phyloP scores from a whole-genome alignment of 2,113 vertebrate species.

The Ovibos moschatus region DNA sequence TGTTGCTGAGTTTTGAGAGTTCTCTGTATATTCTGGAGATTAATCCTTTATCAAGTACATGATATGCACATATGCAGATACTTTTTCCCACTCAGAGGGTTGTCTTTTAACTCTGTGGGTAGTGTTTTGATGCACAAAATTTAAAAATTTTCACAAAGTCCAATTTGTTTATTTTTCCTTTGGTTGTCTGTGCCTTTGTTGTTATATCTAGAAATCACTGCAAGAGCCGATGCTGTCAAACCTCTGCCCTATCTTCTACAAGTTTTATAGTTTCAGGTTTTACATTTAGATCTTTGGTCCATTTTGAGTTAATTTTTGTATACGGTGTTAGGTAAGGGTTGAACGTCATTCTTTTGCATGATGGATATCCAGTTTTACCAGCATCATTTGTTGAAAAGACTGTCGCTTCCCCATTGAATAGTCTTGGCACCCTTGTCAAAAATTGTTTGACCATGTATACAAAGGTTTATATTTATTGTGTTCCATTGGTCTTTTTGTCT shows the following conservation, averaged over 20 bases:
- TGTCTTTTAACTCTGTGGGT: not conserved
- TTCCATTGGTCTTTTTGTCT: not conserved
- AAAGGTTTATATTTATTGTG: not conserved
- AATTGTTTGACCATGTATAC: not conserved
- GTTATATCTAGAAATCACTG: not conserved
- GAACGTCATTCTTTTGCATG: not conserved
- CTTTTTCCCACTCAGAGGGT: not conserved
- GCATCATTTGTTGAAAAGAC: not conserved
- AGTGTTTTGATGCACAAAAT: not conserved
- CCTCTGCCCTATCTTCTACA: not conserved
- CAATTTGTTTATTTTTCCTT: not conserved
- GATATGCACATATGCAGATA: not conserved
- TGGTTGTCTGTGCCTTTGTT: not conserved
- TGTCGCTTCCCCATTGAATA: not conserved
- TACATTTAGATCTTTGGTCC: not conserved
- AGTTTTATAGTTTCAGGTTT: not conserved
- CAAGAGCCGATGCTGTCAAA: not conserved
- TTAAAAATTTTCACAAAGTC: not conserved
- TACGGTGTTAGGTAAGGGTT: not conserved
- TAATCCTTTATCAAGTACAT: not conserved
- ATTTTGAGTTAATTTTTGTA: not conserved
- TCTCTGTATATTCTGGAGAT: not conserved
- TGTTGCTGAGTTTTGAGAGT: not conserved
- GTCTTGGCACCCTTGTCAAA: not conserved
- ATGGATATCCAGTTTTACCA: not conserved